Percentiles rank a stretch among this genome's conserved stretches.
Evolutionary conservation across 2,797 vertebrate species (phyloP).

Genomic region (Clangula hyemalis): DNA sequence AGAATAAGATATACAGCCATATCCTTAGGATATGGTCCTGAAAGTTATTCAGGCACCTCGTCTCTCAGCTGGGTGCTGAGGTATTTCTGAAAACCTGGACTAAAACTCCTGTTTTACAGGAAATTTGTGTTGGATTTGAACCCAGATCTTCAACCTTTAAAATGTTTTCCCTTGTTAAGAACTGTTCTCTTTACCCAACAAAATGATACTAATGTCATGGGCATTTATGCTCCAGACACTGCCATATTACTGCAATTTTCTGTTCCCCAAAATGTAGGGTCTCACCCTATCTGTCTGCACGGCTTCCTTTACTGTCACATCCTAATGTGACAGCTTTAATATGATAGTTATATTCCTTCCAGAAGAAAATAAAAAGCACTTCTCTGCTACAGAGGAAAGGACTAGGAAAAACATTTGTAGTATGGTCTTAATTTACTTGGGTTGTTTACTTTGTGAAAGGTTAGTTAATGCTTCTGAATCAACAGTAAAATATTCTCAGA

Average conservation of each 20-base stretch:
- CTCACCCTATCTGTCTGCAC: neutral
- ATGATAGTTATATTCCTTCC: neutral
- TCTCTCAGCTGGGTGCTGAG: neutral
- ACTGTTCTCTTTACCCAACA: neutral
- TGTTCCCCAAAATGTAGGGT: neutral
- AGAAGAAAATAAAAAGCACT: neutral
- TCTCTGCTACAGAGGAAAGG: neutral
- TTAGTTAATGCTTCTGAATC: neutral
- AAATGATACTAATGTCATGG: neutral
- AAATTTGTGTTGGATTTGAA: neutral
- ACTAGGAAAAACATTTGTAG: neutral
- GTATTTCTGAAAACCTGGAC: neutral
- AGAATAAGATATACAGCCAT: neutral
- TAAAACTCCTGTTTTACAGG: neutral
- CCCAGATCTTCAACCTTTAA: neutral
- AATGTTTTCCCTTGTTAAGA: neutral
- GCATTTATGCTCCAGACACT: neutral
- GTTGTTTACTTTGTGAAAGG: neutral
- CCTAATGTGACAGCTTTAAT: neutral
- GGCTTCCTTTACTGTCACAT: neutral
- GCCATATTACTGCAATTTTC: neutral
- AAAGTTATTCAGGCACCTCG: neutral
- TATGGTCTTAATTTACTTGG: fast-evolving
- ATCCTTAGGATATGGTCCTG: neutral
- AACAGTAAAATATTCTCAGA: neutral